A percentile compares a stretch with the other conserved stretches of the same genome.
Conservation (phyloP, 2,113 vertebrate species). For the Notiomystis cincta region DNA sequence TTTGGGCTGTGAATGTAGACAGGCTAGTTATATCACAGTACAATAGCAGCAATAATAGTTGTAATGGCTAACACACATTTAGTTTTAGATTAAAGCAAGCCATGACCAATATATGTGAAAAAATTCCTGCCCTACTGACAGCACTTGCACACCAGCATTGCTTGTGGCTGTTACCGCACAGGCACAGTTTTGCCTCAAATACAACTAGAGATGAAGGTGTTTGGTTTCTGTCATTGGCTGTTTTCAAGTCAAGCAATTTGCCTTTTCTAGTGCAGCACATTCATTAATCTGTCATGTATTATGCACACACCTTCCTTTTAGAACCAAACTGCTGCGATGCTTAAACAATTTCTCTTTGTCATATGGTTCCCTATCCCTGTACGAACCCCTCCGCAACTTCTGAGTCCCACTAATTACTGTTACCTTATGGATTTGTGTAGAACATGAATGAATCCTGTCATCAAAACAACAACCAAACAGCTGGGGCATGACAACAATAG, state of each 20-base stretch:
- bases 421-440: neutral
- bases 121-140: neutral
- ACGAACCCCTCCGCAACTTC: neutral
- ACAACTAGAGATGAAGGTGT: neutral
- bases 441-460: neutral
- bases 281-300: neutral
- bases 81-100: neutral
- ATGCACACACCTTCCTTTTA: neutral
- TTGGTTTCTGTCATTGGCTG: neutral
- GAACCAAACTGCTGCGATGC: neutral
- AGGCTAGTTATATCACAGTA: neutral
- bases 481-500: neutral
- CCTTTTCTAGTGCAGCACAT: neutral
- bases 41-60: neutral
- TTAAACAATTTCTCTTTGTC: neutral
- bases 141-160: neutral
- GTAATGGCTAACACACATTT: neutral
- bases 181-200: neutral
- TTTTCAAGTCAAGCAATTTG: neutral
- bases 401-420: neutral
- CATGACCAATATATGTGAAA: accelerated
- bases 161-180: neutral
- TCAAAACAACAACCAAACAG: neutral
- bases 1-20: neutral
- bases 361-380: neutral